Evolutionary conservation across 2,113 vertebrate genomes (phyloP), one percentile per base, ranked within the genome.

Genomic region (Hippolais icterina): DNA sequence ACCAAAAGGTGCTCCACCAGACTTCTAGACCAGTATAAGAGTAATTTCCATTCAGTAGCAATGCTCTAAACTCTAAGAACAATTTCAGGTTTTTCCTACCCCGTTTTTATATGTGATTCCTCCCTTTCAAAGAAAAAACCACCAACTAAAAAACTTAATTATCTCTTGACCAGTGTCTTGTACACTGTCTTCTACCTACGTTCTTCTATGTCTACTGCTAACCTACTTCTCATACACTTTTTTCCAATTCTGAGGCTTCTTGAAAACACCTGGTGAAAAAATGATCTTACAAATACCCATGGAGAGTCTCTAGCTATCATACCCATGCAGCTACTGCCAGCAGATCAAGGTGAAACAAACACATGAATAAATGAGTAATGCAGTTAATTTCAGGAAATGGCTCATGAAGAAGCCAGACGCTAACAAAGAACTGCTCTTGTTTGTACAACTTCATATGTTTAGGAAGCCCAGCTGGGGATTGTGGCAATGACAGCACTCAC

Each of bases 1-100:
- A 82, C 35, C 50, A 61, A 53, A 91, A 79, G 42, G 47, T 87
- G 77, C 86, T 39, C 59, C 49, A 57, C 28, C 46, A 95, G 68
- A 95, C 42, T 68, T 80, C 69, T 52, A 78, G 22, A 60, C 42
- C 74, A 91, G 39, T 9, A 56, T 18, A 75, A 90, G 42, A 90
- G 66, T 69, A n/a, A 89, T 89, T 79, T 90, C 63, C 79, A 49
- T 76, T 60, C 77, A 71, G 54, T 44, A 91, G 47, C 50, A 83
- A 23, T 65, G 84, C 52, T 87, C 75, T 87, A 74, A 93, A 95
- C 76, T 96, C 72, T 90, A 96, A 82, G 63, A 96, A 84, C 53
- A 83, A 80, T 57, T 95, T 63, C 25, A 52, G 9, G 5, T 9
- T 72, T 94, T 92, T 90, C 68, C 71, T 96, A 75, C 39, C n/a